phyloP scores from a whole-genome alignment of 2,888 invertebrate genomes.

The Zhuqinia jingwanae region DNA sequence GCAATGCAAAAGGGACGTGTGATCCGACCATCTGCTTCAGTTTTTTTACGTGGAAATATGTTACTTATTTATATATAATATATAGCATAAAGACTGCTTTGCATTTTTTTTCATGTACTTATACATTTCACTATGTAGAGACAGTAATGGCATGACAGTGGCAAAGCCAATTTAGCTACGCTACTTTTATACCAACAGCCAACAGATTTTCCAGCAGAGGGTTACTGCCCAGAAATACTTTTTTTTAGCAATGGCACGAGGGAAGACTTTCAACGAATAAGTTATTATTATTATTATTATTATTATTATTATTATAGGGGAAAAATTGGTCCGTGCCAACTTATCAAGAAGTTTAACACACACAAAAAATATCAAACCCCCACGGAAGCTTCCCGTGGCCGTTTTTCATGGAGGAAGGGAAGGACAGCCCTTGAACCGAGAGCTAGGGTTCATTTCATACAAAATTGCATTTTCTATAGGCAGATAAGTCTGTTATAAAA shows the following conservation, averaged over 20 bases:
- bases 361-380: conserved; percentile 55
- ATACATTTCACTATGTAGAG: not conserved
- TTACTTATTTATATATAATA: conserved; percentile 1
- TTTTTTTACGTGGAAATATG: not conserved
- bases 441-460: conserved; percentile 57
- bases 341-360: conserved; percentile 41
- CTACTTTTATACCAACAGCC: not conserved
- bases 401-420: conserved; percentile 23
- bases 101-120: conserved; percentile 1
- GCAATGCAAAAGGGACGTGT: conserved; percentile 49
- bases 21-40: conserved; percentile 57
- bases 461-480: conserved; percentile 24
- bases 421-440: conserved; percentile 61
- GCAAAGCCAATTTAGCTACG: not conserved
- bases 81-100: conserved; percentile 26
- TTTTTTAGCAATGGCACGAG: conserved; percentile 48
- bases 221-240: not conserved
- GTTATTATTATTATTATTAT: conserved; percentile 32
- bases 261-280: conserved; percentile 39
- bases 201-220: conserved; percentile 48
- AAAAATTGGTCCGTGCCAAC: conserved; percentile 63
- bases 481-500: too few relatives aligned
- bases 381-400: conserved; percentile 42
- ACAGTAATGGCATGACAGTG: not conserved
- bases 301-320: too few relatives aligned